Conservation (phyloP, 2,797 vertebrate species). For the Rallus crepitans region DNA sequence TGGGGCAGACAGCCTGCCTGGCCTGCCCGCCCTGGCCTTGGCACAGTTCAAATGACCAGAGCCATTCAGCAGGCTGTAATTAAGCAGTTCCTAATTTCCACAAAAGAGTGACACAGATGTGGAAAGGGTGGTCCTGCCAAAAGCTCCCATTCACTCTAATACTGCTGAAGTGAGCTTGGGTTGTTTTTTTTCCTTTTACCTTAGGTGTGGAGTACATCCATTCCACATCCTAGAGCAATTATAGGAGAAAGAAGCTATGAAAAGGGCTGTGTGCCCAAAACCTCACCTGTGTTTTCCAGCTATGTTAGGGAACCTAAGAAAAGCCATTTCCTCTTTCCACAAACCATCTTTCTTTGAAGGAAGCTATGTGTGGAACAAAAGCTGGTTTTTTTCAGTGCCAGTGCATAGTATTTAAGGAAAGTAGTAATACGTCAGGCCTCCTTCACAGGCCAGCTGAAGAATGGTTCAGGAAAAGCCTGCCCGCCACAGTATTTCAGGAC, state of each 20-base stretch:
- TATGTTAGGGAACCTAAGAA: conserved; percentile 48
- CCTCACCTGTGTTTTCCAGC: conserved; percentile 56
- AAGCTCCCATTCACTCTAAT: background rate
- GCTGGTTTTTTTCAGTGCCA: background rate
- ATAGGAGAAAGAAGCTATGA: background rate
- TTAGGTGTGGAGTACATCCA: background rate
- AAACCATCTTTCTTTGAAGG: conserved; percentile 49
- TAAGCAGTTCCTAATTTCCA: background rate
- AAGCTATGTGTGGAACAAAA: conserved; percentile 31
- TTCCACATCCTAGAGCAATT: conserved; percentile 40
- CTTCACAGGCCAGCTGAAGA: background rate
- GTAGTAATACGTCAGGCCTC: background rate
- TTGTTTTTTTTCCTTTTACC: background rate
- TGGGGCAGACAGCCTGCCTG: background rate
- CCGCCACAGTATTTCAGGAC: background rate
- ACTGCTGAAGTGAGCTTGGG: background rate
- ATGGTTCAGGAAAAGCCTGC: background rate
- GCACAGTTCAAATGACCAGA: background rate
- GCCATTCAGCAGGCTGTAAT: background rate
- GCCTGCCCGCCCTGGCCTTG: background rate
- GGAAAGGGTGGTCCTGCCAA: background rate
- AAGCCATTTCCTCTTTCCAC: conserved; percentile 55
- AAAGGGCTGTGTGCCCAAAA: conserved; percentile 48
- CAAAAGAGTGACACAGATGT: background rate
- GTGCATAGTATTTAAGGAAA: conserved; percentile 19